These are phyloP conservation scores for Pristionchus japonicus DNA, from an alignment of 2,888 invertebrate species.

Conservation along the genomic window DNA sequence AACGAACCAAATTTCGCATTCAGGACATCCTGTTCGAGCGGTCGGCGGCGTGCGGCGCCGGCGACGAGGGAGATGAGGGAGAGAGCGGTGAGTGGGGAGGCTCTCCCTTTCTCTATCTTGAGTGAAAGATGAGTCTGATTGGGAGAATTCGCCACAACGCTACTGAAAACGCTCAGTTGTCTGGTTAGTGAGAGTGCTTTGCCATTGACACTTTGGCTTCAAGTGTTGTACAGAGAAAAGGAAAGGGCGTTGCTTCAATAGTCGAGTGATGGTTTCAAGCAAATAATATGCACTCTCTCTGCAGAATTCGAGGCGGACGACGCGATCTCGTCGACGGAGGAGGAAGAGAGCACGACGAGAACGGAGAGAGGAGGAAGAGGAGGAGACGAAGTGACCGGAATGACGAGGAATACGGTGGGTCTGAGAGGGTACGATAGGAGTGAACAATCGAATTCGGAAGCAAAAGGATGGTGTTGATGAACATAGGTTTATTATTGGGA, in stretches of 20 bases:
- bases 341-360: background rate
- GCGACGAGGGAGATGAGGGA: constrained; percentile 33
- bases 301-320: constrained; percentile 21
- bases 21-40: constrained; percentile 42
- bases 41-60: background rate
- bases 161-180: no score
- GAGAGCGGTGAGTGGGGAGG: background rate
- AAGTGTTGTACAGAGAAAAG: no score
- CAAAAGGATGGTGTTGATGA: no score
- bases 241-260: background rate
- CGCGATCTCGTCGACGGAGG: background rate
- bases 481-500: no score
- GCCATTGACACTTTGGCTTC: no score
- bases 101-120: background rate
- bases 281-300: background rate
- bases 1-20: background rate
- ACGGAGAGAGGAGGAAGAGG: background rate
- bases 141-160: no score
- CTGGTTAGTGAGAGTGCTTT: no score
- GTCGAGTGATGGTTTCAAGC: background rate
- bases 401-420: background rate
- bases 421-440: background rate
- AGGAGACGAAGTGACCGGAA: background rate
- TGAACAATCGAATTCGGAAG: background rate
- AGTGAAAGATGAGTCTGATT: no score